These are phyloP conservation scores for Drosophila nr. perissopoda DNA, from an alignment of 2,888 invertebrate species.

Conservation along the genomic window DNA sequence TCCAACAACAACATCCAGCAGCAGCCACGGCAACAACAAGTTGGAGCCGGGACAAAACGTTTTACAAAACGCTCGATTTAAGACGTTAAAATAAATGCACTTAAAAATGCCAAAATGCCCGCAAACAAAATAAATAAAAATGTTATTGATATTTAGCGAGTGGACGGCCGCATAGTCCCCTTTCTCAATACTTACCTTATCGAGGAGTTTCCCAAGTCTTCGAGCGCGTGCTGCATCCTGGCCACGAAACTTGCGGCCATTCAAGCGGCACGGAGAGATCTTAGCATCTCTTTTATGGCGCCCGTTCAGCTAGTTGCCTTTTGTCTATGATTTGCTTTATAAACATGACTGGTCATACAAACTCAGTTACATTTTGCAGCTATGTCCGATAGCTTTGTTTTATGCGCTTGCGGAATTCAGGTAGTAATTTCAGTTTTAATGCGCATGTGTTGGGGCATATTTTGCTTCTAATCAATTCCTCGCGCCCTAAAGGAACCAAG, in stretches of 20 bases:
- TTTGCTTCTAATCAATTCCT: conserved; percentile 61
- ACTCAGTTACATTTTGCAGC: conserved; percentile 31
- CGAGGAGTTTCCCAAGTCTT: conserved; percentile 5
- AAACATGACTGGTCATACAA: conserved; percentile 49
- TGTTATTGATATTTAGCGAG: conserved; percentile 80
- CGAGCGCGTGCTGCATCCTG: conserved; percentile 66
- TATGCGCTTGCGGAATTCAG: conserved; percentile 73
- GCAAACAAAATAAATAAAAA: conserved; percentile 80
- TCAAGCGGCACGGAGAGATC: conserved; percentile 52
- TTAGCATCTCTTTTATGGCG: conserved; percentile 58
- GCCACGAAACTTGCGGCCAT: conserved; percentile 71
- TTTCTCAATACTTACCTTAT: neutral
- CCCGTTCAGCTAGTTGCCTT: conserved; percentile 61
- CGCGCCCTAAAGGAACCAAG: conserved; percentile 44
- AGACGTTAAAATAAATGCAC: conserved; percentile 80
- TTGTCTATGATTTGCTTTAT: conserved; percentile 77
- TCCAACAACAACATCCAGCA: conserved; percentile 11
- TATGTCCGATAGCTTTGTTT: conserved; percentile 55
- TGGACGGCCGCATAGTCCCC: conserved; percentile 24
- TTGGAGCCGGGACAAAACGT: conserved; percentile 64
- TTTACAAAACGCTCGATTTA: conserved; percentile 75
- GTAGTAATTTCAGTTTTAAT: conserved; percentile 77
- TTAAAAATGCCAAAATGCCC: conserved; percentile 80
- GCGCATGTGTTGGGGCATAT: conserved; percentile 55
- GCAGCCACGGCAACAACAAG: conserved; percentile 16